Evolutionary conservation across 2,888 invertebrate species (phyloP), one percentile per base, ranked within the genome.

Genomic region (Limnephilus marmoratus): DNA sequence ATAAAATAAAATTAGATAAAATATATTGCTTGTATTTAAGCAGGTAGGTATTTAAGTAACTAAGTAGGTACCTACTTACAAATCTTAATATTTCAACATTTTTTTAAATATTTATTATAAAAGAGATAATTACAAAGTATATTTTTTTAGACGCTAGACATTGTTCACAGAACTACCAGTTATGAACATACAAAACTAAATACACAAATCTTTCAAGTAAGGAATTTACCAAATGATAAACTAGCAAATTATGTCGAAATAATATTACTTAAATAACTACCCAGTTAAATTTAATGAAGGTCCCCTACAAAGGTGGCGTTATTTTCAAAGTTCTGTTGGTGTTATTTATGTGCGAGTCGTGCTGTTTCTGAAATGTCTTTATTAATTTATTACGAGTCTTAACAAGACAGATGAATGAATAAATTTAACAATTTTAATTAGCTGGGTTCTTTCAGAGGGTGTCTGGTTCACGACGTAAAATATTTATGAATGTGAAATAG

Each of bases 351-450:
- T 68, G 68, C 4, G 24, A 68, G 68, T 68, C 68, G 68, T 68
- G 68, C 68, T 24, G 24, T 68, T 68, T 86, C n/a, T 45, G 86
- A 29, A 49, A 45, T 49, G 86, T 45, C 18, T 13, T 83, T 29
- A 86, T 86, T 86, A 86, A 86, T 86, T 85, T 37, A 41, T 37
- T 45, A 13, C n/a, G 45, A 86, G 49, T 49, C 29, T 83, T 83
- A 83, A 24, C 41, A 86, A 86, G 86, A 49, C 86, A 86, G 45
- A 86, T 45, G 86, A 86, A 86, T 49, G 86, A 86, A 49, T 86
- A 29, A 86, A 86, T 86, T 49, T n/a, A 15, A 86, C 45, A 49
- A 86, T 86, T 86, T 86, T 86, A 86, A 86, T 86, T 86, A 86
- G 45, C 45, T 24, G 24, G 45, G 29, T 45, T 49, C 86, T 18